phyloP scores from a whole-genome alignment of 1,140 invertebrate species.

The Drosophila mojavensis region DNA sequence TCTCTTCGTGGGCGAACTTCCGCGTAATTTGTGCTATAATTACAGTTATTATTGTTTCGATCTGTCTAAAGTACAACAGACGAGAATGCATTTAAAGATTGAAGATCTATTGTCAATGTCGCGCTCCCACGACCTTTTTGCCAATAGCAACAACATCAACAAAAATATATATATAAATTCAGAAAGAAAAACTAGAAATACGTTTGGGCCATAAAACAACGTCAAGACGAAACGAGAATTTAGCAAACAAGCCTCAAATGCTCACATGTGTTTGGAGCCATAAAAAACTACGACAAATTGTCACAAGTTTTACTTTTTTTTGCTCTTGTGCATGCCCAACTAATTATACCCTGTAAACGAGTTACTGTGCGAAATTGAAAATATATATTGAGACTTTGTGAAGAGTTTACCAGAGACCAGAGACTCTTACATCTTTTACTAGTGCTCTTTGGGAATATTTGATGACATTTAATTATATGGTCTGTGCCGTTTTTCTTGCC shows the following conservation, averaged over 20 bases:
- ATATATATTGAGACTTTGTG: too few species aligned
- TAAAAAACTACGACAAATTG: slow-evolving; percentile 10
- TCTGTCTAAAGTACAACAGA: slow-evolving; percentile 11
- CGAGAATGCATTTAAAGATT: background rate
- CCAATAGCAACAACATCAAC: background rate
- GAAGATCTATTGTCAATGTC: slow-evolving; percentile 60
- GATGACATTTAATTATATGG: too few species aligned
- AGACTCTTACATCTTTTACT: too few species aligned
- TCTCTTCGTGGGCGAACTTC: background rate
- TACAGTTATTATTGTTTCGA: slow-evolving; percentile 10
- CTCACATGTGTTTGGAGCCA: background rate
- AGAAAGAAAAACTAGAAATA: slow-evolving; percentile 22
- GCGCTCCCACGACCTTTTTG: slow-evolving; percentile 68
- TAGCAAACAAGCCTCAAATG: slow-evolving; percentile 9
- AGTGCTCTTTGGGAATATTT: too few species aligned
- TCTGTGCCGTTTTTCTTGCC: too few species aligned
- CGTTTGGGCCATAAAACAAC: slow-evolving; percentile 26
- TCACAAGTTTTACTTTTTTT: slow-evolving; percentile 3
- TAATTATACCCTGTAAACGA: background rate
- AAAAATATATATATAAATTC: too few species aligned
- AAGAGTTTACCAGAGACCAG: too few species aligned
- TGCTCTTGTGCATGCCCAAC: background rate
- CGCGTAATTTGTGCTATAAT: slow-evolving; percentile 1
- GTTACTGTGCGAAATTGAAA: too few species aligned
- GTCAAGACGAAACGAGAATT: slow-evolving; percentile 4